Base-by-base conservation (phyloP, 2,888 invertebrate species). In the Limulus polyphemus region DNA sequence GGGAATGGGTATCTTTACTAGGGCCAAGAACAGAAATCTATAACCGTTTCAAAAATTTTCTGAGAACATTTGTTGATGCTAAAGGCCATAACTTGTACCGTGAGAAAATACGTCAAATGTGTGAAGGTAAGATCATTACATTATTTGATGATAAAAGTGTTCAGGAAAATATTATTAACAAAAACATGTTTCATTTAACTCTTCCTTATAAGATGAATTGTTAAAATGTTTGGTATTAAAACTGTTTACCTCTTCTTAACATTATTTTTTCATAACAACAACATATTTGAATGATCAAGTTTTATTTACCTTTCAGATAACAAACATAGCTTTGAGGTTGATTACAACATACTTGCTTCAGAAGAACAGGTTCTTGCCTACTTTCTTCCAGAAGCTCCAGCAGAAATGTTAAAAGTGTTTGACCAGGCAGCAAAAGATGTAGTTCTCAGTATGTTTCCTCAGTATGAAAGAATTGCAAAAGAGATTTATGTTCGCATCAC, bases 1-100 rank as follows among this genome's bases (percentile, higher is more conserved):
- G 90, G 72, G 97, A 99, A 72, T 99, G 98, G 94, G 95, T 99
- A 0, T 84, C 87, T 60, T 91, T 95, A 89, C 79, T 94, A 70
- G 97, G 92, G 1, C 95, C 98, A 0, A 83, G 89, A 60, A 93
- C 91, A 12, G 99, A 99, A 80, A 95, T 99, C 70, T 87, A 90
- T 62, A 95, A 98, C 77, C 84, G 91, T 73, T 82, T 82, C 72
- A 93, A 92, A 75, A 92, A 90, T 74, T 97, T 98, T 75, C 79
- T 98, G 16, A 83, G 93, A 48, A 94, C 92, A 12, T 93, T 84
- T 76, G 86, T 88, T 0, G 91, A 94, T 76, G 83, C 83, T 32
- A 88, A 88, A 73, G 90, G 90, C 0, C 87, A 89, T 67, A 89
- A 87, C 72, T 83, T 92, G 0, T 97, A 90, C 77, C 88, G 90